Base-by-base conservation (phyloP, 2,113 vertebrate species). In the Lagopus leucura region DNA sequence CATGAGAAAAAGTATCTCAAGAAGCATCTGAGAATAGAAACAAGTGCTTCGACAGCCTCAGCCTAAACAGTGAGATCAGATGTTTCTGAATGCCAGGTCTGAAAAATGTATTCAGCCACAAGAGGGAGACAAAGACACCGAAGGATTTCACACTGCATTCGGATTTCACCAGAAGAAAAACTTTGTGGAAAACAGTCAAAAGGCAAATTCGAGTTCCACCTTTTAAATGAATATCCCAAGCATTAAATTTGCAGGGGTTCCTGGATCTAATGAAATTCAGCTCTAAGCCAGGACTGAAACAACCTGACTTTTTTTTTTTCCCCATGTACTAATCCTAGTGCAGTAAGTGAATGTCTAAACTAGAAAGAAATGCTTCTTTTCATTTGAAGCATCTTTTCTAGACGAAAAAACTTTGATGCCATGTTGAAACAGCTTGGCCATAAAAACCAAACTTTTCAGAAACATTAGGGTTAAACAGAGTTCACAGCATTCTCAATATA, bases 401-500 rank as follows among this genome's bases (percentile, higher is more conserved):
- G 61, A 34, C 71, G 15, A 70, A 84, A 48, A 25, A 47, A 11
- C 42, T 52, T 63, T 52, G 52, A 80, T 94, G 65, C 69, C 80
- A 22, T 64, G 60, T 57, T 88, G 32, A 83, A 91, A 81, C 65
- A 80, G 25, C 86, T 88, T 48, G 47, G 64, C 30, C 65, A 88
- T 95, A 93, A 93, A 96, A 96, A 78, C 80, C 55, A 91, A 96
- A 94, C 89, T 96, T 89, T 94, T 95, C 82, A 94, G 79, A 89
- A 97, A 96, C 85, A 72, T 71, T 79, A 94, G 89, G 94, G 94
- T 95, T 94, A 94, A 96, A 67, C 13, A 95, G 93, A 95, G 95
- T 97, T 97, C 94, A 94, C 36, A 61, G 91, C 91, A 92, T 96
- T 91, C 92, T 96, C 94, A 96, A 91, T 94, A 93, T 87, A 94